Base-by-base conservation (phyloP, 2,888 invertebrate genomes). In the Masnerella sp. region DNA sequence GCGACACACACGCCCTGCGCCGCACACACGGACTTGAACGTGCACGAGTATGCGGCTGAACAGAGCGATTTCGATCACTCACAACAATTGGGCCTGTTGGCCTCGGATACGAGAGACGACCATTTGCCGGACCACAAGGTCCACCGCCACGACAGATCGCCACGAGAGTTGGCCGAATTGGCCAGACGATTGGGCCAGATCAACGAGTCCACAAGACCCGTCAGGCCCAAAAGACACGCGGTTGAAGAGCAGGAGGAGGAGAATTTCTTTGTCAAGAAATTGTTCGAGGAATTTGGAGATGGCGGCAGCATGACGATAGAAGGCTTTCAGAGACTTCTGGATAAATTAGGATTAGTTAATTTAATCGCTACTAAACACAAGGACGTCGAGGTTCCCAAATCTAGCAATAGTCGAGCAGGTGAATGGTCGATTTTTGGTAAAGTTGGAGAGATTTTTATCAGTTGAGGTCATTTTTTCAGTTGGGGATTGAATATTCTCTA, bases 1-100 rank as follows among this genome's bases (percentile, higher is more conserved):
- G 94, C 94, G 1, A 92, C 94, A 8, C 94, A 94, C 82, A 88
- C 91, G 30, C 93, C 93, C 0, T 95, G 95, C 83, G 92, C 92
- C 43, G 93, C 94, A 1, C 94, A 95, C 82, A 89, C 91, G 47
- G 90, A 90, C 77, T 79, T 85, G 8, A 78, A 82, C 0, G 59
- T 69, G 17, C 62, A 49, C 38, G 52, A 59, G 17, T 32, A 64
- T 34, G 36, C 17, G 12, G 12, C 49, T 1, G 11, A 45, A 18
- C 62, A 70, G 12, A 45, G 45, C 4, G 58, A 59, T 12, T 61
- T 52, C 9, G 12, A 78, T 56, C 34, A 76, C 12, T 40, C 58
- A n/a, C 49, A 54, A 42, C 67, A 77, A 17, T 74, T 76, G 30
- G 68, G 77, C 36, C 74, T 78, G 11, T 28, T 38, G 2, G 36